phyloP scores from a whole-genome alignment of 1,140 invertebrate genomes.

The Polypedilum vanderplanki region DNA sequence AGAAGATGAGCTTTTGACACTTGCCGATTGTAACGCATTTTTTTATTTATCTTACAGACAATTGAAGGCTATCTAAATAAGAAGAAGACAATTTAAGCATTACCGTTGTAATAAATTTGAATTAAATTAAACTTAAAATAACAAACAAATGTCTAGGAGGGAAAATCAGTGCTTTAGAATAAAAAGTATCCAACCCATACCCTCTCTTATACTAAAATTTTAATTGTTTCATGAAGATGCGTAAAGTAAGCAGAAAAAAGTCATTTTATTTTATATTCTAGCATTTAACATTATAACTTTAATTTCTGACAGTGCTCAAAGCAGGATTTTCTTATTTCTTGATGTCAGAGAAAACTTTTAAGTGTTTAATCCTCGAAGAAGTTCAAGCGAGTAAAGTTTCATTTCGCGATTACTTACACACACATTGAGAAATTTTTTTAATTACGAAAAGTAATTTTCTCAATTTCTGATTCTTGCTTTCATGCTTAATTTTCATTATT shows the following conservation, averaged over 20 bases:
- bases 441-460: neutral
- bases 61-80: too few species aligned
- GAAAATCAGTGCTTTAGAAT: too few species aligned
- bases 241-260: constrained; percentile 12
- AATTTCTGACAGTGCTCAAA: neutral
- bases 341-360: neutral
- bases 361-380: neutral
- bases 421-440: neutral
- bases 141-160: too few species aligned
- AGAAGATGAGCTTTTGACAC: too few species aligned
- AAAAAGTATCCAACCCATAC: too few species aligned
- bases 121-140: too few species aligned
- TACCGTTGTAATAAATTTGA: too few species aligned
- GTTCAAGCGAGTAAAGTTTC: neutral
- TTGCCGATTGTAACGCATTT: too few species aligned
- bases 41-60: too few species aligned
- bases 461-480: neutral
- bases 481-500: constrained; percentile 13
- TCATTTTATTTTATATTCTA: neutral
- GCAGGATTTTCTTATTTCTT: neutral
- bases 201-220: neutral
- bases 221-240: neutral
- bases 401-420: neutral
- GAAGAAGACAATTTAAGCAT: too few species aligned
- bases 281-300: constrained; percentile 13